Evolutionary conservation across 92 coral and sea anemone genomes (phyloP).

Genomic region (Epizoanthus illoricatus): DNA sequence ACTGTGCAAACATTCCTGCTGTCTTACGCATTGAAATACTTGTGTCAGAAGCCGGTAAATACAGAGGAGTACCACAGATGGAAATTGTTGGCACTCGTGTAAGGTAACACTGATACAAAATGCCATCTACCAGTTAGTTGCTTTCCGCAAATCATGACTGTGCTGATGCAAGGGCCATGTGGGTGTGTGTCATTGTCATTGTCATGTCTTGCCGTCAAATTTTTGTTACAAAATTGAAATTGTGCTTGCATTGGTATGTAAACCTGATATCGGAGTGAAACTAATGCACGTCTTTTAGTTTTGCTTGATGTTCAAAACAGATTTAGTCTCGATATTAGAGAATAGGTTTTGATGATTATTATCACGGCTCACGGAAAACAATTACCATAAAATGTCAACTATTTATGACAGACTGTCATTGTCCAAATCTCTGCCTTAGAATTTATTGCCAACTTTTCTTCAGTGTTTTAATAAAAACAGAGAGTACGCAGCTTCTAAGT

Average conservation of each 20-base stretch:
- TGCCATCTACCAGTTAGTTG: too few relatives aligned
- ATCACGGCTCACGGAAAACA: neutral
- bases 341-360: neutral
- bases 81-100: constrained; percentile 83
- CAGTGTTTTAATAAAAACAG: too few relatives aligned
- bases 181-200: neutral
- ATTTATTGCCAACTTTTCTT: too few relatives aligned
- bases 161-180: neutral
- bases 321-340: neutral
- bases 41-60: constrained; percentile 79
- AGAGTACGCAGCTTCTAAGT: too few relatives aligned
- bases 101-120: constrained; percentile 51
- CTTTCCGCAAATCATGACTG: too few relatives aligned
- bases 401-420: too few relatives aligned
- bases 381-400: too few relatives aligned
- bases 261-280: neutral
- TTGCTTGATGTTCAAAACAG: neutral
- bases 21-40: constrained; percentile 68
- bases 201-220: neutral
- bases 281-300: neutral
- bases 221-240: neutral
- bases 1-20: constrained; percentile 34
- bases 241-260: too few relatives aligned
- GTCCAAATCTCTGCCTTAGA: too few relatives aligned
- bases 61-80: constrained; percentile 79